phyloP scores from a whole-genome alignment of 2,797 vertebrate genomes.

The Dallia pectoralis region DNA sequence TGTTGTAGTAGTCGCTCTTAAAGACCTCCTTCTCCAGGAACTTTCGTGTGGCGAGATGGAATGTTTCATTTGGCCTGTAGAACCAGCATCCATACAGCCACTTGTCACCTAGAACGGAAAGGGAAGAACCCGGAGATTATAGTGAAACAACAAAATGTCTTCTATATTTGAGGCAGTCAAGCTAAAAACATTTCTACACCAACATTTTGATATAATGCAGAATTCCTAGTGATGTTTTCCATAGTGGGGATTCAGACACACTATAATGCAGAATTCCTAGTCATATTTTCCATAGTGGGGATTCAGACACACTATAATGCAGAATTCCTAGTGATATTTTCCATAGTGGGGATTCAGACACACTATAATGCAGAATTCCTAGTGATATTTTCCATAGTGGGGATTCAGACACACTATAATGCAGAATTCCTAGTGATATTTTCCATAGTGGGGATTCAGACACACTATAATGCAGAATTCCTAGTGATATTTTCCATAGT shows the following conservation, averaged over 20 bases:
- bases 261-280: conserved; percentile 35
- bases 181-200: neutral
- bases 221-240: neutral
- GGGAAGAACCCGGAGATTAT: neutral
- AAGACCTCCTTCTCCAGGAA: conserved; percentile 99
- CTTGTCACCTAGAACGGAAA: conserved; percentile 83
- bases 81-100: conserved; percentile 99
- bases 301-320: no score
- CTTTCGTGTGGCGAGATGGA: conserved; percentile 96
- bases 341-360: no score
- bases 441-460: no score
- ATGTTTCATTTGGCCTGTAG: conserved; percentile 97
- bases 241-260: neutral
- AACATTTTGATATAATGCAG: neutral
- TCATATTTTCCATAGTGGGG: neutral
- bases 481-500: neutral
- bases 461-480: neutral
- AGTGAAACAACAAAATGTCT: neutral
- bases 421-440: neutral
- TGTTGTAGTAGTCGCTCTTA: conserved; percentile 98
- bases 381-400: neutral
- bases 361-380: neutral
- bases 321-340: neutral
- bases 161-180: neutral
- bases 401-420: no score